These are phyloP conservation scores for Aphidius ervi DNA, from an alignment of 1,140 invertebrate genomes.

Conservation along the genomic window DNA sequence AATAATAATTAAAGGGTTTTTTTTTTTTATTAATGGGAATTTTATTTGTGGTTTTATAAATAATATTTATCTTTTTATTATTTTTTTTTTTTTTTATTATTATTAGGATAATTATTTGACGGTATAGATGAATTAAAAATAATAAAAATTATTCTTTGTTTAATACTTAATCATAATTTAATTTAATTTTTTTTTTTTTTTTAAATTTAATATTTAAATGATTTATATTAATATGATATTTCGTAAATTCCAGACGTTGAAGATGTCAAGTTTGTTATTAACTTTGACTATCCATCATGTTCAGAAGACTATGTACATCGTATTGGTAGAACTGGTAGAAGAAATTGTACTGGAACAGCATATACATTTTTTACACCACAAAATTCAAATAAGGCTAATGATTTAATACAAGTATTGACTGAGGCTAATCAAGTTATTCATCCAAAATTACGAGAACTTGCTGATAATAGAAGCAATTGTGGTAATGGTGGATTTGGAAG, in stretches of 20 bases:
- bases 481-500: conserved; percentile 28
- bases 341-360: conserved; percentile 92
- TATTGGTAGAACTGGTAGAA: conserved; percentile 95
- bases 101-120: conserved; percentile 2
- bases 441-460: conserved; percentile 65
- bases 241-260: conserved; percentile 83
- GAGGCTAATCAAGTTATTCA: conserved; percentile 93
- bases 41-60: conserved; percentile 7
- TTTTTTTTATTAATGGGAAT: conserved; percentile 24
- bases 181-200: conserved; percentile 8
- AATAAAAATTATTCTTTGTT: not conserved
- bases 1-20: too few relatives aligned
- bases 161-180: not conserved
- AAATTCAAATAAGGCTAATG: conserved; percentile 88
- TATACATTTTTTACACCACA: conserved; percentile 97
- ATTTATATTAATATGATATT: conserved; percentile 8
- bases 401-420: conserved; percentile 85
- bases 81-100: conserved; percentile 4
- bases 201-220: not conserved
- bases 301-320: conserved; percentile 99
- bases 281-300: conserved; percentile 98
- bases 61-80: not conserved
- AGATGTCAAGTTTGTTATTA: conserved; percentile 99
- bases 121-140: not conserved
- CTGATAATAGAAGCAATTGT: conserved; percentile 45